Evolutionary conservation across 1,140 invertebrate species (phyloP).

Genomic region (Drosophila hydei): DNA sequence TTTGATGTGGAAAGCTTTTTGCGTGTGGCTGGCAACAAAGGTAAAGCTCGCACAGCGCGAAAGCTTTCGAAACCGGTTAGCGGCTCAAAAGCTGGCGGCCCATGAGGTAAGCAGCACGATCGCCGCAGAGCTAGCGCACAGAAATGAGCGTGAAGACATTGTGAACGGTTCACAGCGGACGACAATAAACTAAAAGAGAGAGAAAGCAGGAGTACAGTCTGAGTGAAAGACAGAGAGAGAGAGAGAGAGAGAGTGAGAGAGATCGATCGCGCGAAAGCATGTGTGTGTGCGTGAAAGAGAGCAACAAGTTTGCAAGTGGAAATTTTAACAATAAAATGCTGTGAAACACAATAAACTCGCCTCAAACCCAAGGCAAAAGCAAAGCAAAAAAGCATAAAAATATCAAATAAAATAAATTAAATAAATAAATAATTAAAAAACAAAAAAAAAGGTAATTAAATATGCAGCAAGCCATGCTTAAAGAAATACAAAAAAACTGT

Average conservation of each 20-base stretch:
- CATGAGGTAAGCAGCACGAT: constrained; percentile 77
- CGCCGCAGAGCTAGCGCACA: constrained; percentile 55
- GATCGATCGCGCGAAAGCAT: constrained; percentile 44
- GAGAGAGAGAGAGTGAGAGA: constrained; percentile 11
- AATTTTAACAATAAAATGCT: constrained; percentile 80
- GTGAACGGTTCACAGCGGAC: constrained; percentile 80
- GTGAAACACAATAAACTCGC: constrained; percentile 63
- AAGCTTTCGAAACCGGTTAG: constrained; percentile 67
- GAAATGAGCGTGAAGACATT: constrained; percentile 80
- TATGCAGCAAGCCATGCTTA: constrained; percentile 1
- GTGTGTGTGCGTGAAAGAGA: constrained; percentile 43
- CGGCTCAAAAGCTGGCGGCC: constrained; percentile 65
- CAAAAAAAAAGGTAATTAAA: constrained; percentile 17
- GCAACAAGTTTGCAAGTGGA: constrained; percentile 80
- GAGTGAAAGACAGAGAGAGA: constrained; percentile 20
- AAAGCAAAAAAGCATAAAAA: constrained; percentile 23
- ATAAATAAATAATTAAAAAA: constrained; percentile 3
- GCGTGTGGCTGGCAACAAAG: background rate
- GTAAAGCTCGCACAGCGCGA: constrained; percentile 18
- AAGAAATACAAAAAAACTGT: constrained; percentile 5
- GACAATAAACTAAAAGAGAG: constrained; percentile 19
- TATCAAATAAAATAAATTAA: constrained; percentile 18
- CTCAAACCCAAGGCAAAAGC: constrained; percentile 37
- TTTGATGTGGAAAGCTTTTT: constrained; percentile 29
- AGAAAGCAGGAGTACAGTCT: constrained; percentile 20